These are phyloP conservation scores for Oreochromis mossambicus DNA, from an alignment of 2,797 vertebrate genomes.

Conservation along the genomic window DNA sequence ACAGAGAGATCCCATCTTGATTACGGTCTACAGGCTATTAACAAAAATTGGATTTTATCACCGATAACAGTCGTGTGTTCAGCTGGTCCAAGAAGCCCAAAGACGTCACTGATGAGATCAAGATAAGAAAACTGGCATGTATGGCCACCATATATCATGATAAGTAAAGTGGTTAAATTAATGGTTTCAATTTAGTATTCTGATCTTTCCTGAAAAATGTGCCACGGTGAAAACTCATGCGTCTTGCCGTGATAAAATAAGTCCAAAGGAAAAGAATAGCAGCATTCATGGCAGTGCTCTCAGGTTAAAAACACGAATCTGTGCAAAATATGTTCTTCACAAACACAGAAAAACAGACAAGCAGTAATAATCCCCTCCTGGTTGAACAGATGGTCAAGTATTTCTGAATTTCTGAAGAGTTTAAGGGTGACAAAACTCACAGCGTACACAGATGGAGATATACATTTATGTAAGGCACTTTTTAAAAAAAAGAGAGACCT, in stretches of 20 bases:
- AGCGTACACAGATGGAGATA: not conserved
- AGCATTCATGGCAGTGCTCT: not conserved
- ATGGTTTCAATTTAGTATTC: conserved; percentile 46
- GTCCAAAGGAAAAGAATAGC: not conserved
- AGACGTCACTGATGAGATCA: conserved; percentile 34
- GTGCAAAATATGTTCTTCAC: not conserved
- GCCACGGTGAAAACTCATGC: conserved; percentile 13
- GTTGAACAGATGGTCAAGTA: not conserved
- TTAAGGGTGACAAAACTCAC: not conserved
- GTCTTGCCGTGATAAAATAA: not conserved
- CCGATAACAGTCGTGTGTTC: conserved; percentile 31
- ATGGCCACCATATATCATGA: conserved; percentile 1
- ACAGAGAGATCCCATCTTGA: conserved; percentile 55
- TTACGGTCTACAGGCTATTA: conserved; percentile 62
- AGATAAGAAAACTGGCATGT: conserved; percentile 19
- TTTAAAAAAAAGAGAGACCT: not conserved
- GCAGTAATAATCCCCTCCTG: not conserved
- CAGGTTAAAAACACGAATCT: not conserved
- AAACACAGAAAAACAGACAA: not conserved
- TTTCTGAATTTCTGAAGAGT: not conserved
- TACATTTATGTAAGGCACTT: not conserved
- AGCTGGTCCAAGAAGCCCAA: conserved; percentile 17
- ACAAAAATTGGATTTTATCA: conserved; percentile 70
- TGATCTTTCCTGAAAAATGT: conserved; percentile 31
- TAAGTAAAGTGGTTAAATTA: conserved; percentile 32